phyloP scores from a whole-genome alignment of 2,113 vertebrate genomes.

The Corvus moneduloides region DNA sequence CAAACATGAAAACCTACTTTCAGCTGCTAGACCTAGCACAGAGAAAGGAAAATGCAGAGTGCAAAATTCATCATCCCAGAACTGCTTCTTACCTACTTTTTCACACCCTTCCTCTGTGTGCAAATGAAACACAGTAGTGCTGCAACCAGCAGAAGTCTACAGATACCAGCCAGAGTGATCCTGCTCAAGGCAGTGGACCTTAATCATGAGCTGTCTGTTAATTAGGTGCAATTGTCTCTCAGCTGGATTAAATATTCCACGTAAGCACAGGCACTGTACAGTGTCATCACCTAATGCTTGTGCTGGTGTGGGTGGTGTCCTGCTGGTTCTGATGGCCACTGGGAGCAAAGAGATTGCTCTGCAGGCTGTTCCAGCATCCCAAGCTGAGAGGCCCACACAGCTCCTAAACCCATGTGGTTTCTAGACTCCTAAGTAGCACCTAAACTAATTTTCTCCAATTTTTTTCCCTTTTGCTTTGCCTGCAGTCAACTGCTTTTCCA shows the following conservation, averaged over 20 bases:
- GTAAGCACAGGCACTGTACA: background rate
- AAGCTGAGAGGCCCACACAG: background rate
- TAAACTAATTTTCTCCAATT: background rate
- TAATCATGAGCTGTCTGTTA: background rate
- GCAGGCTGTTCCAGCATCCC: background rate
- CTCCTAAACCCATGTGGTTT: background rate
- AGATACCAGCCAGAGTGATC: background rate
- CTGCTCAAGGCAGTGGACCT: background rate
- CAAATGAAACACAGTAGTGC: background rate
- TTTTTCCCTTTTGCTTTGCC: background rate
- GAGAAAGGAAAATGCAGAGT: background rate
- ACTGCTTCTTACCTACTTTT: background rate
- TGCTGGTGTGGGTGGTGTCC: background rate
- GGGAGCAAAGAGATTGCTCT: background rate
- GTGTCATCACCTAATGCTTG: background rate
- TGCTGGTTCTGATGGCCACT: background rate
- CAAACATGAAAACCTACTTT: background rate
- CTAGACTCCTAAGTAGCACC: background rate
- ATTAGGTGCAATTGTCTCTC: background rate
- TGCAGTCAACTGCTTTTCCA: background rate
- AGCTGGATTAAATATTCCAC: background rate
- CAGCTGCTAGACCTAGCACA: background rate
- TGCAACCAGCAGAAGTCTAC: background rate
- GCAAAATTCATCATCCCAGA: background rate
- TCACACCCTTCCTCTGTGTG: background rate